A percentile compares a stretch with the other conserved stretches of the same genome.
Conservation (phyloP, 2,888 invertebrate genomes). For the Lypha dubia region DNA sequence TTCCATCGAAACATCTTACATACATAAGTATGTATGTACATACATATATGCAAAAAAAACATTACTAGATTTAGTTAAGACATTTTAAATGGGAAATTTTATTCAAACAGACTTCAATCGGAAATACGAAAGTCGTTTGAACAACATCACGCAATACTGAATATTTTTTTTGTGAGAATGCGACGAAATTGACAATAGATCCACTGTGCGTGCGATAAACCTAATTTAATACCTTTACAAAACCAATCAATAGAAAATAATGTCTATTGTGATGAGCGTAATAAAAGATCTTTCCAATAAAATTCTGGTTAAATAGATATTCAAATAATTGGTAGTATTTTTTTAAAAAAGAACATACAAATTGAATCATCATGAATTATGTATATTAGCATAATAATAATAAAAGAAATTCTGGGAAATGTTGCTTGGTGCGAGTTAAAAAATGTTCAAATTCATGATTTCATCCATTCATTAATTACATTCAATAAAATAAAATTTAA, state of each 20-base stretch:
- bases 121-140: not conserved
- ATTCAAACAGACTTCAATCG: no score
- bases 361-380: slow-evolving; percentile 53
- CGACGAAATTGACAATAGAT: not conserved
- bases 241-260: not conserved
- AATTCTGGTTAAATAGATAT: not conserved
- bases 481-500: slow-evolving; percentile 19
- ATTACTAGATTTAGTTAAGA: no score
- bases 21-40: no score
- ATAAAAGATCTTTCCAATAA: not conserved
- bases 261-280: not conserved
- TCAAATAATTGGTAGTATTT: not conserved
- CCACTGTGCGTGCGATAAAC: not conserved
- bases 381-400: slow-evolving; percentile 34
- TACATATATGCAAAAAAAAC: no score
- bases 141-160: not conserved
- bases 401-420: slow-evolving; percentile 21
- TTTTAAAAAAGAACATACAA: slow-evolving; percentile 34
- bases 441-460: slow-evolving; percentile 26
- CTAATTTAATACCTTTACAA: not conserved
- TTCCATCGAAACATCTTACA: no score
- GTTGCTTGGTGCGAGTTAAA: not conserved
- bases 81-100: no score
- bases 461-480: slow-evolving; percentile 19
- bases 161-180: not conserved